Evolutionary conservation across 2,113 vertebrate genomes (phyloP).

Genomic region (Microtus oregoni): DNA sequence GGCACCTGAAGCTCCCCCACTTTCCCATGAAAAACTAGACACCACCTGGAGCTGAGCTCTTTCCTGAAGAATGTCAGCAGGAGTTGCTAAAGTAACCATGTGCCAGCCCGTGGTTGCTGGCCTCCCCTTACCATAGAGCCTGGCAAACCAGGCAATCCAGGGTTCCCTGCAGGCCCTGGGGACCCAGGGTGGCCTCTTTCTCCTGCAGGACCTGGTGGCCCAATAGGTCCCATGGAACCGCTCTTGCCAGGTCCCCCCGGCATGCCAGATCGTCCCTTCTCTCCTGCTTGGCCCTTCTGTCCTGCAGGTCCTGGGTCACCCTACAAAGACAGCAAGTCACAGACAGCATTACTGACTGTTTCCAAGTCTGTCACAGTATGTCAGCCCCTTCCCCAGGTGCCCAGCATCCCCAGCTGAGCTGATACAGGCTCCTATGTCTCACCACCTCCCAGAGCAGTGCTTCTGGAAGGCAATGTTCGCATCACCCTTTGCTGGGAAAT

Average conservation of each 20-base stretch:
- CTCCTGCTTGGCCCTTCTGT: conserved; percentile 90
- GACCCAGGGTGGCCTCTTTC: conserved; percentile 93
- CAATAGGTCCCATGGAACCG: conserved; percentile 91
- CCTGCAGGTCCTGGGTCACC: conserved; percentile 92
- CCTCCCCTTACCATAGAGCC: conserved; percentile 92
- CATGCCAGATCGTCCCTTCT: conserved; percentile 94
- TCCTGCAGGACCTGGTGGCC: conserved; percentile 91
- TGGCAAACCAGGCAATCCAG: conserved; percentile 90
- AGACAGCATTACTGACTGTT: not conserved
- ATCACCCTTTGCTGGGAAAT: not conserved
- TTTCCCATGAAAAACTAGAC: not conserved
- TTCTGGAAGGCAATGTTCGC: not conserved
- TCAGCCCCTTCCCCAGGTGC: not conserved
- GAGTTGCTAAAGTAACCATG: not conserved
- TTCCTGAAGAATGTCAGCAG: not conserved
- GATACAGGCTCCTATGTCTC: not conserved
- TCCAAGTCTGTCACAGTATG: not conserved
- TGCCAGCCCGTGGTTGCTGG: not conserved
- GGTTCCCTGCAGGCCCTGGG: conserved; percentile 86
- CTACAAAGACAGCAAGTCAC: conserved; percentile 78
- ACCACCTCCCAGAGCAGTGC: not conserved
- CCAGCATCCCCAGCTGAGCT: not conserved
- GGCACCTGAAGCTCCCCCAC: not conserved
- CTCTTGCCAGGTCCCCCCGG: conserved; percentile 92
- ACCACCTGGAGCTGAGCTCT: not conserved